A percentile compares a stretch with the other conserved stretches of the same genome.
Evolutionary conservation across 2,113 vertebrate species (phyloP).

Genomic region (Thomomys bottae): DNA sequence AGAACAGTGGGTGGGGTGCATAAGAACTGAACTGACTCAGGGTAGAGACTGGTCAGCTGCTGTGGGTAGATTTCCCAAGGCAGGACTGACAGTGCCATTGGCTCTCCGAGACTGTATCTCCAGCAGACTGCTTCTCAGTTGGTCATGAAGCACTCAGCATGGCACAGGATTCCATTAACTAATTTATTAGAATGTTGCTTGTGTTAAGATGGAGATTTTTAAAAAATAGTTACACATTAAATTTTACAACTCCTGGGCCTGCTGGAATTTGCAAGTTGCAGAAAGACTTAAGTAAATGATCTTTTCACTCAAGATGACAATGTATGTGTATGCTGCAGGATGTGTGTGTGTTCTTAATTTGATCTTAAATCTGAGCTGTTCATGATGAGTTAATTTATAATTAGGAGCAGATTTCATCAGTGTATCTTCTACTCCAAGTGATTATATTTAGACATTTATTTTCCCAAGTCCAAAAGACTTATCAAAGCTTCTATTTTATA

Average conservation of each 20-base stretch:
- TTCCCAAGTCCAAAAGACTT: neutral
- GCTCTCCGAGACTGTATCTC: neutral
- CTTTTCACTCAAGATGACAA: neutral
- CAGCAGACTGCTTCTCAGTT: neutral
- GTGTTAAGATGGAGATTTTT: neutral
- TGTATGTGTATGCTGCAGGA: neutral
- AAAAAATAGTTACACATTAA: neutral
- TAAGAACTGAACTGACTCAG: slow-evolving; percentile 53
- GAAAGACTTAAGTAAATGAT: neutral
- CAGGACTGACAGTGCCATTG: slow-evolving; percentile 16
- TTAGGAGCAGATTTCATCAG: neutral
- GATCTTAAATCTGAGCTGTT: neutral
- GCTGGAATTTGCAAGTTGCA: slow-evolving; percentile 31
- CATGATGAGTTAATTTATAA: neutral
- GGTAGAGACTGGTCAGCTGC: slow-evolving; percentile 48
- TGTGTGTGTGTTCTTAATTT: slow-evolving; percentile 1
- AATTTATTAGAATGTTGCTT: neutral
- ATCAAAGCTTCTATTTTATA: slow-evolving; percentile 6
- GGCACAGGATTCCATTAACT: neutral
- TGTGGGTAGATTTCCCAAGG: slow-evolving; percentile 56
- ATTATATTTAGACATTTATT: slow-evolving; percentile 35
- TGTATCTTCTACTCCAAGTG: neutral
- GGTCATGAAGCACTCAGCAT: neutral
- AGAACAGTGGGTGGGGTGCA: slow-evolving; percentile 43
- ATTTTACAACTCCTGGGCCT: neutral